Conservation (phyloP, 1,140 invertebrate species). For the Drosophila virilis region DNA sequence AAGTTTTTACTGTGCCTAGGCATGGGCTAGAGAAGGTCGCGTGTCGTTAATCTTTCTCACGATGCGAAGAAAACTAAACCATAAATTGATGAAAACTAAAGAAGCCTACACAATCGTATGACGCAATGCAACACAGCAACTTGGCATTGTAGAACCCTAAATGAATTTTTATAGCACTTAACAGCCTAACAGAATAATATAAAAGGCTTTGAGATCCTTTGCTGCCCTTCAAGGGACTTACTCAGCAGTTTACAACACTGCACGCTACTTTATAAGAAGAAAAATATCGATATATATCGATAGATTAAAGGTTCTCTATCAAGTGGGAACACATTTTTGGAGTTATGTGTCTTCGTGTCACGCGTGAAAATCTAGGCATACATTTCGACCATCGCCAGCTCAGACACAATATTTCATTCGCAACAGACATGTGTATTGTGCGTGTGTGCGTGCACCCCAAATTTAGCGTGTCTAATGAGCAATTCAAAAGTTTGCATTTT, state of each 20-base stretch:
- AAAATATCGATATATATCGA: too few relatives aligned
- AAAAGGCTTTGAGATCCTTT: too few relatives aligned
- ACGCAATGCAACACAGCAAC: too few relatives aligned
- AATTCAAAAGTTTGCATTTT: slow-evolving; percentile 75
- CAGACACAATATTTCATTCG: background rate
- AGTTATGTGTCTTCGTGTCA: background rate
- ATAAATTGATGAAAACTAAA: too few relatives aligned
- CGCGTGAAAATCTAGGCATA: background rate
- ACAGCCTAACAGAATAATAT: too few relatives aligned
- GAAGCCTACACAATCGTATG: background rate
- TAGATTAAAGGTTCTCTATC: too few relatives aligned
- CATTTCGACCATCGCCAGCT: background rate
- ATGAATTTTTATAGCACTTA: too few relatives aligned
- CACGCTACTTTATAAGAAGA: too few relatives aligned
- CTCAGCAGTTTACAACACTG: too few relatives aligned
- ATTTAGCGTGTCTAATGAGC: slow-evolving; percentile 77
- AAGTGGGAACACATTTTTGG: background rate
- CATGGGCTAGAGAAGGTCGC: background rate
- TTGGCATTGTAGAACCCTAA: too few relatives aligned
- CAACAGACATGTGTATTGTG: slow-evolving; percentile 4
- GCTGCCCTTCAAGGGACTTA: too few relatives aligned
- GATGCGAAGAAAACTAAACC: background rate
- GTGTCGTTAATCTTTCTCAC: background rate
- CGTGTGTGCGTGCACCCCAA: slow-evolving; percentile 6
- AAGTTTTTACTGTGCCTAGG: slow-evolving; percentile 16